Evolutionary conservation across 2,113 vertebrate genomes (phyloP).

Genomic region (Recurvirostra avosetta): DNA sequence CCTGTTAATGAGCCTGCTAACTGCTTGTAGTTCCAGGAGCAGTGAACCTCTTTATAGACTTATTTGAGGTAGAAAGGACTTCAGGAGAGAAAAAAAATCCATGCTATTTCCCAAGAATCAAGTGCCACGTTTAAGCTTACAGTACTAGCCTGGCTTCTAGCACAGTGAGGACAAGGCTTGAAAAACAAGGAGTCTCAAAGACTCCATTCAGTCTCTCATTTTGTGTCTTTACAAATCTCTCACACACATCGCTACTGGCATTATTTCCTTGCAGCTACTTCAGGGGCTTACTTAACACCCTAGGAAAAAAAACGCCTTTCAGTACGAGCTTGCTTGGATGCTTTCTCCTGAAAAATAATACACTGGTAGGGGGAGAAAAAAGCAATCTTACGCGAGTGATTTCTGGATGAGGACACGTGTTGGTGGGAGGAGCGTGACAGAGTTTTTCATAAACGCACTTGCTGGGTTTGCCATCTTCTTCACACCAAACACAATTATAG

Average conservation of each 20-base stretch:
- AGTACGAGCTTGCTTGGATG: neutral
- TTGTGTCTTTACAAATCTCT: conserved; percentile 31
- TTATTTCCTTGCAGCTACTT: conserved; percentile 43
- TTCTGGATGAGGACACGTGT: conserved; percentile 80
- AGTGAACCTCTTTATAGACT: neutral
- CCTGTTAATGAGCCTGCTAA: neutral
- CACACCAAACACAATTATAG: conserved; percentile 91
- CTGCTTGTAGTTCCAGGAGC: neutral
- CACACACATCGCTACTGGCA: conserved; percentile 5
- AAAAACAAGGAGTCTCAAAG: conserved; percentile 39
- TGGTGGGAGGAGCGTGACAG: conserved; percentile 57
- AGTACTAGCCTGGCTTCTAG: neutral
- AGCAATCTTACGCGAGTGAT: conserved; percentile 83
- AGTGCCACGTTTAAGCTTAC: neutral
- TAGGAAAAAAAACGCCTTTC: neutral
- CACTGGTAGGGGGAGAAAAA: neutral
- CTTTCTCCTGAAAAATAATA: neutral
- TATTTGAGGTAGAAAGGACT: neutral
- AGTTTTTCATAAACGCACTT: conserved; percentile 81
- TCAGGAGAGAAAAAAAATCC: neutral
- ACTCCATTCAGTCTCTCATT: conserved; percentile 41
- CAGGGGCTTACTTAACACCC: conserved; percentile 22
- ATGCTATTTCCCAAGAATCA: neutral
- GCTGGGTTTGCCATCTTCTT: conserved; percentile 31
- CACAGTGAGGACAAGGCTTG: neutral